These are phyloP conservation scores for Scomber japonicus DNA, from an alignment of 2,113 vertebrate genomes.

Conservation along the genomic window DNA sequence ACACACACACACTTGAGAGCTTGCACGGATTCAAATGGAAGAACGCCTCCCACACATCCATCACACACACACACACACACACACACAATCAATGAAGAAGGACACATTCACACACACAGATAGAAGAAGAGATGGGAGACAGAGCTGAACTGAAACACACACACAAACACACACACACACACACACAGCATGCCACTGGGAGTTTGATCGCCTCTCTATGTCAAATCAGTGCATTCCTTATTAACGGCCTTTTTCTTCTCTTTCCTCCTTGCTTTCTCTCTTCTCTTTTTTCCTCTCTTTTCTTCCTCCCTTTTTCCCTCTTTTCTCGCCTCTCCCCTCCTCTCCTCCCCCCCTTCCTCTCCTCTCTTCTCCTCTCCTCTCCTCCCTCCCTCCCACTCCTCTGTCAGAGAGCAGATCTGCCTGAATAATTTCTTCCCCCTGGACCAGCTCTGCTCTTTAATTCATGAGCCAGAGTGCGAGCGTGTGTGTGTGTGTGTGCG, in stretches of 20 bases:
- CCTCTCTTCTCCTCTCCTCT: conserved; percentile 27
- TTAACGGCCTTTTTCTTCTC: conserved; percentile 69
- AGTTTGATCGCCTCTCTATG: conserved; percentile 68
- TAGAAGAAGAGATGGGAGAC: background rate
- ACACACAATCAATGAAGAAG: conserved; percentile 52
- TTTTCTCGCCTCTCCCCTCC: background rate
- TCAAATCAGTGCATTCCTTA: conserved; percentile 76
- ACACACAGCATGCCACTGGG: conserved; percentile 34
- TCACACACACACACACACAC: conserved; percentile 1
- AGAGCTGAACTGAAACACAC: conserved; percentile 13
- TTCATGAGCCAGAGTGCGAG: conserved; percentile 74
- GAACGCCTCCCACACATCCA: too few relatives aligned
- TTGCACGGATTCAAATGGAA: background rate
- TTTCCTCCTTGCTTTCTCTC: conserved; percentile 43
- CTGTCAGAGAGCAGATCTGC: conserved; percentile 82
- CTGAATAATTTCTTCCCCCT: conserved; percentile 84
- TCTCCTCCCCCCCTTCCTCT: conserved; percentile 4
- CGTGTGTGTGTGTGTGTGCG: conserved; percentile 11
- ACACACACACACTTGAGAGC: background rate
- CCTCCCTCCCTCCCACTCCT: conserved; percentile 66
- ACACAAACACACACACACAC: conserved; percentile 35
- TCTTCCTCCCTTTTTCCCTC: background rate
- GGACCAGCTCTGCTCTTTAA: conserved; percentile 82
- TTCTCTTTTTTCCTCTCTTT: conserved; percentile 4
- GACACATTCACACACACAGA: background rate